Percentiles rank a stretch among this genome's conserved stretches.
Conservation (phyloP, 1,140 invertebrate genomes). For the Anoplophora glabripennis region DNA sequence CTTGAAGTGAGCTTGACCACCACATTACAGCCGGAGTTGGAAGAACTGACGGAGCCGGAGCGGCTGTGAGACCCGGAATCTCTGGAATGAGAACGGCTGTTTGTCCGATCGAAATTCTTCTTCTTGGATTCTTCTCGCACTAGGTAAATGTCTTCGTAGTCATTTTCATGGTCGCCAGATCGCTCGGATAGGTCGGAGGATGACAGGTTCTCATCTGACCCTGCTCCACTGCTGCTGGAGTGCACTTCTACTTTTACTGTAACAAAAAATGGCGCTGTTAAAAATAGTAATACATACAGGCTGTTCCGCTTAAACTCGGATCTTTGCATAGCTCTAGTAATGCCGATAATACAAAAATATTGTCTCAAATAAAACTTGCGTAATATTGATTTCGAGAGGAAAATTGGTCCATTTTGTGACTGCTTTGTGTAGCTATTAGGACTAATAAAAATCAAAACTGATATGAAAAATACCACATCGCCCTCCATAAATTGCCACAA, state of each 20-base stretch:
- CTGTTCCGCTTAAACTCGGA: too few relatives aligned
- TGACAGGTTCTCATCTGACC: slow-evolving; percentile 58
- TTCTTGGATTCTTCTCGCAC: slow-evolving; percentile 56
- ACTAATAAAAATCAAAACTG: too few relatives aligned
- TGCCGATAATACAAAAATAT: not conserved
- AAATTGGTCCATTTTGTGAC: too few relatives aligned
- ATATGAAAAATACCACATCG: too few relatives aligned
- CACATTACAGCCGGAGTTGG: slow-evolving; percentile 46
- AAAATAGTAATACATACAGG: too few relatives aligned
- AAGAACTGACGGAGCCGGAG: slow-evolving; percentile 58
- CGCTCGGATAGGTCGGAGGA: slow-evolving; percentile 55
- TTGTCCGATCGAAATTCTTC: slow-evolving; percentile 25
- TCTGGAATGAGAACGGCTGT: slow-evolving; percentile 51
- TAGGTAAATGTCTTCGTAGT: slow-evolving; percentile 73
- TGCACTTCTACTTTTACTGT: slow-evolving; percentile 66
- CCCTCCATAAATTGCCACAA: too few relatives aligned
- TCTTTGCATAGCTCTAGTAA: too few relatives aligned
- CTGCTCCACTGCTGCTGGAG: slow-evolving; percentile 59
- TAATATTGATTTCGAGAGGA: too few relatives aligned
- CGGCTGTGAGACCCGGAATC: slow-evolving; percentile 70
- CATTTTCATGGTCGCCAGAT: slow-evolving; percentile 59
- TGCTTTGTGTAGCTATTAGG: too few relatives aligned
- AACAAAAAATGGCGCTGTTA: slow-evolving; percentile 27
- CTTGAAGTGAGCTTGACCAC: slow-evolving; percentile 39
- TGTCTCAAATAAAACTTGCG: too few relatives aligned